Base-by-base conservation (phyloP, 53 echinoderm and acorn worm genomes). In the Arbacia lixula region DNA sequence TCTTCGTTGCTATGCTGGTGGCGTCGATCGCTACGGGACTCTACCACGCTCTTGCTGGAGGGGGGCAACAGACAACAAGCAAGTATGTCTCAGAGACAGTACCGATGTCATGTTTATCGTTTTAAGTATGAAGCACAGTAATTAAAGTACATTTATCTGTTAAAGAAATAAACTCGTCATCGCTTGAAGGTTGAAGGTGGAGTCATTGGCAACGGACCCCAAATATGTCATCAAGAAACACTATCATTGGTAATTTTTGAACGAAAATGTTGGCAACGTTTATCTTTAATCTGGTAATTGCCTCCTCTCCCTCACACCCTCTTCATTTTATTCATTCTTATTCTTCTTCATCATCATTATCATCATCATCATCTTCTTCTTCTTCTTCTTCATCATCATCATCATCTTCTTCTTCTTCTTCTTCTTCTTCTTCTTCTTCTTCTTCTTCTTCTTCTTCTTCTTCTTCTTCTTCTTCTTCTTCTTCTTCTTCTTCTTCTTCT, bases 41-140 rank as follows among this genome's bases (percentile, higher is more conserved):
- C 62, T 93, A 93, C 60, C 87, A 93, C 50, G 87, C 74, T 31
- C 87, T 93, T 31, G 63, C 62, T 12, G 86, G 68, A 1, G 90
- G 87, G 22, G 93, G 93, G 62, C 93, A 93, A 65, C 72, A 78
- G 61, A 93, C 93, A 14, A 90, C 90, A 0, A 40, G 67, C 10
- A 83, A 86, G 90, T 93, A 67, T 76, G 92, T 75, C 14, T 17
- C 25, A 6, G 28, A 29, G 21, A 22, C 26, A n/a, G n/a, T n/a
- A n/a, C n/a, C n/a, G n/a, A n/a, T n/a, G n/a, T n/a, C n/a, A n/a
- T n/a, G n/a, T n/a, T n/a, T n/a, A n/a, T n/a, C n/a, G n/a, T n/a
- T n/a, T n/a, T n/a, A n/a, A n/a, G n/a, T n/a, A n/a, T n/a, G n/a
- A n/a, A n/a, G n/a, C n/a, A n/a, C n/a, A n/a, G n/a, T n/a, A n/a